Evolutionary conservation across 2,888 invertebrate species (phyloP), one percentile per base, ranked within the genome.

Genomic region (Adineta ricciae): DNA sequence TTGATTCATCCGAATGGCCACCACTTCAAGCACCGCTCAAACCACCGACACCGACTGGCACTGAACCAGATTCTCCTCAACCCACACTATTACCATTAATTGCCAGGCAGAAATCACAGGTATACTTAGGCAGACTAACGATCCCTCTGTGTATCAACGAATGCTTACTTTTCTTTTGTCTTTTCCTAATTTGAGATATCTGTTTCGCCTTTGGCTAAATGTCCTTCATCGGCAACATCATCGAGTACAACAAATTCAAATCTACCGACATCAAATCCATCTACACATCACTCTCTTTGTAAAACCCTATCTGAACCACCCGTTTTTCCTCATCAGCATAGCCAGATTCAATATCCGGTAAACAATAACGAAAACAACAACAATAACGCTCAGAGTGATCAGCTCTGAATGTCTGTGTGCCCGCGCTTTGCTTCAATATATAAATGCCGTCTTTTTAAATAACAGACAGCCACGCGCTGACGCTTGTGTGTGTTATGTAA

Each of bases 1-100:
- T 78, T n/a, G 78, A 78, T 78, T 78, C 78, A 78, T 41, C 38
- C n/a, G 78, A 78, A 78, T 78, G 78, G 78, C 78, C 78, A 38
- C 78, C 78, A 21, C 41, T 78, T 41, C 78, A 78, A 78, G 24
- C 78, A 78, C 38, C 41, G 41, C 32, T 64, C 32, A 64, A 64
- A 64, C 64, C 64, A 32, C 64, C 64, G 14, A 64, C 36, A 36
- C 36, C 64, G 0, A 64, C 36, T 3, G 16, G 32, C 16, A 64
- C 4, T 64, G 64, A 64, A 64, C 64, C 64, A 32, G 64, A 64
- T 32, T 64, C 64, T 64, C 64, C 64, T 1, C 64, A 64, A 64
- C 64, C 64, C 14, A 64, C 64, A n/a, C n/a, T 78, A 41, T 41
- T 78, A 41, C 78, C 78, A n/a, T 38, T 41, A 24, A 78, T 78